Conservation (phyloP, 2,797 vertebrate species). For the Siniperca scherzeri region DNA sequence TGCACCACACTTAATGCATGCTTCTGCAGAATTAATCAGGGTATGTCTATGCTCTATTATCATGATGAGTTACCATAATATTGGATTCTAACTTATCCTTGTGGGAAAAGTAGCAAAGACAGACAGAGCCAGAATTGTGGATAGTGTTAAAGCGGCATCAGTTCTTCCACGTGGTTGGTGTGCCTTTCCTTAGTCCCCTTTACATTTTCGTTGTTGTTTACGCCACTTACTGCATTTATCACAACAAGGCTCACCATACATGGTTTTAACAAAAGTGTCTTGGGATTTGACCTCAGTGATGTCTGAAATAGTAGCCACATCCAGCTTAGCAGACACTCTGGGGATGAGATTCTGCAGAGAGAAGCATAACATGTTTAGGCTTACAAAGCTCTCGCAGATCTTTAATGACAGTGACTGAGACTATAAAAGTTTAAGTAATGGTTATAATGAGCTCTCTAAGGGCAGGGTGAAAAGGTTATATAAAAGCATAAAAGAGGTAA, state of each 20-base stretch:
- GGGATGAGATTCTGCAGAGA: constrained; percentile 88
- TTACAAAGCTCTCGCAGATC: constrained; percentile 23
- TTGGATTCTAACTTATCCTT: constrained; percentile 11
- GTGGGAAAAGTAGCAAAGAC: not conserved
- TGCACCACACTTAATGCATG: not conserved
- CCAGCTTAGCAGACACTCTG: constrained; percentile 90
- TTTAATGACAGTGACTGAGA: constrained; percentile 36
- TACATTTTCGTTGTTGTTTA: constrained; percentile 21
- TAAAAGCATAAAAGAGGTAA: constrained; percentile 9
- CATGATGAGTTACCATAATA: not conserved
- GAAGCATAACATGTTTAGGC: constrained; percentile 37
- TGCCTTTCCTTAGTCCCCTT: not conserved
- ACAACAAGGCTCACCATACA: constrained; percentile 79
- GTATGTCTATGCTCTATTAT: constrained; percentile 1
- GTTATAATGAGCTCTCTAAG: constrained; percentile 43
- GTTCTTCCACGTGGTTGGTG: not conserved
- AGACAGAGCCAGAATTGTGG: not conserved
- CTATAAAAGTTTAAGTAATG: constrained; percentile 55
- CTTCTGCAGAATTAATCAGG: constrained; percentile 6
- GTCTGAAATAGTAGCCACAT: constrained; percentile 90
- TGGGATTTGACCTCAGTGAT: constrained; percentile 89
- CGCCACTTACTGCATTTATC: constrained; percentile 12
- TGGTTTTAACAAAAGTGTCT: constrained; percentile 89
- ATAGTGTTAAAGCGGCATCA: not conserved
- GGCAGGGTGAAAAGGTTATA: constrained; percentile 26